Conservation (phyloP, 1,140 invertebrate species). For the Apis dorsata region DNA sequence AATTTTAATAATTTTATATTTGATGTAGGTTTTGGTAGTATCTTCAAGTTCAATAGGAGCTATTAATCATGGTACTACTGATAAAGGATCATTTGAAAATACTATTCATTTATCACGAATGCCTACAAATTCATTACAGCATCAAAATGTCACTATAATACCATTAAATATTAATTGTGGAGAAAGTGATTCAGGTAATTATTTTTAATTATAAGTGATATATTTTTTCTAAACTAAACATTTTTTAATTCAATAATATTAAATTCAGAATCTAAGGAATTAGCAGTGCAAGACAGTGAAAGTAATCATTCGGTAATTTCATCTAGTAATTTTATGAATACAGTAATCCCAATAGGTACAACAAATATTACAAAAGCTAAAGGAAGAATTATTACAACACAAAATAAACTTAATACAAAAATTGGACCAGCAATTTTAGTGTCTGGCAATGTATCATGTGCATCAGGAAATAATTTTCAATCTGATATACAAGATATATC, state of each 20-base stretch:
- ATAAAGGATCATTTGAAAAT: slow-evolving; percentile 48
- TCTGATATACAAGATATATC: slow-evolving; percentile 58
- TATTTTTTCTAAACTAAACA: neutral
- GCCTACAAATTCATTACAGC: slow-evolving; percentile 36
- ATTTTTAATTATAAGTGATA: slow-evolving; percentile 8
- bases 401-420: slow-evolving; percentile 55
- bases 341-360: slow-evolving; percentile 56
- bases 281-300: slow-evolving; percentile 34
- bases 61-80: slow-evolving; percentile 40
- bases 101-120: slow-evolving; percentile 43
- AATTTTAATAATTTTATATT: neutral
- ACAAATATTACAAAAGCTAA: slow-evolving; percentile 55
- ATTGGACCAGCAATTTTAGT: slow-evolving; percentile 38
- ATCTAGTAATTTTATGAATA: slow-evolving; percentile 49
- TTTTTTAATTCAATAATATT: neutral
- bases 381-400: slow-evolving; percentile 35
- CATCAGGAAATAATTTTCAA: slow-evolving; percentile 50
- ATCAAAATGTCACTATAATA: slow-evolving; percentile 63
- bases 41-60: slow-evolving; percentile 54
- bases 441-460: slow-evolving; percentile 13
- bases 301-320: slow-evolving; percentile 47
- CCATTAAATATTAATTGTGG: slow-evolving; percentile 46
- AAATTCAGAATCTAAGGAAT: slow-evolving; percentile 34
- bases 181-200: slow-evolving; percentile 57
- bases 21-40: slow-evolving; percentile 57